phyloP scores from a whole-genome alignment of 1,140 invertebrate species.

The Ceratosolen fusciceps region DNA sequence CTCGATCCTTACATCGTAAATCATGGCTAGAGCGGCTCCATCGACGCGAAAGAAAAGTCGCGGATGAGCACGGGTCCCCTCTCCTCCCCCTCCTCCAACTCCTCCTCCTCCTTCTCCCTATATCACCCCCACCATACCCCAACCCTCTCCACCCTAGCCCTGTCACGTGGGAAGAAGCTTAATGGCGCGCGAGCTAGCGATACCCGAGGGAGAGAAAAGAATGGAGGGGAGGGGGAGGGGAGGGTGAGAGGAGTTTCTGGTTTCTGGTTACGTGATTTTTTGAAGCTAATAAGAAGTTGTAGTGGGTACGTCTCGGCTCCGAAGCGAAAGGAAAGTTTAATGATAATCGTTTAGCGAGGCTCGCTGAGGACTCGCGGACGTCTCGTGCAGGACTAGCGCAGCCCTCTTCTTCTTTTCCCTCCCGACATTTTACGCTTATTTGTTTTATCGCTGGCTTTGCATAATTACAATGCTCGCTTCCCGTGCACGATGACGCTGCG shows the following conservation, averaged over 20 bases:
- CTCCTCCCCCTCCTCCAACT: too few species aligned
- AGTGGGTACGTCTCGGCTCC: slow-evolving; percentile 21
- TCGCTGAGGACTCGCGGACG: background rate
- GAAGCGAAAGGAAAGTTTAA: slow-evolving; percentile 48
- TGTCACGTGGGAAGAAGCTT: slow-evolving; percentile 46
- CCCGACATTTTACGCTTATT: background rate
- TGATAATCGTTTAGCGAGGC: slow-evolving; percentile 15
- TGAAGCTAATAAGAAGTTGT: slow-evolving; percentile 41
- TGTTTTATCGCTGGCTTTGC: background rate
- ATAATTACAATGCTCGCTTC: slow-evolving; percentile 19
- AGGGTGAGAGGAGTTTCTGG: background rate
- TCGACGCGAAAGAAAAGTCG: slow-evolving; percentile 37
- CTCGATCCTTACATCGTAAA: slow-evolving; percentile 18
- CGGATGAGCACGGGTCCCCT: slow-evolving; percentile 21
- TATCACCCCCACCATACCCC: too few species aligned
- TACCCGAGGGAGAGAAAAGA: background rate
- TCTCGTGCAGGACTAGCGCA: too few species aligned
- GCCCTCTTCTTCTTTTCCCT: background rate
- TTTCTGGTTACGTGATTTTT: slow-evolving; percentile 49
- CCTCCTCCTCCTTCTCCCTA: too few species aligned
- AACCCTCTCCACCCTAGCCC: too few species aligned
- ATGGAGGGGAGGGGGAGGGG: background rate
- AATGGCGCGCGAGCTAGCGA: slow-evolving; percentile 23
- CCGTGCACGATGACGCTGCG: too few species aligned
- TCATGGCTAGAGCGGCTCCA: slow-evolving; percentile 34